A percentile compares a stretch with the other conserved stretches of the same genome.
Conservation (phyloP, 2,113 vertebrate species). For the Phycodurus eques region DNA sequence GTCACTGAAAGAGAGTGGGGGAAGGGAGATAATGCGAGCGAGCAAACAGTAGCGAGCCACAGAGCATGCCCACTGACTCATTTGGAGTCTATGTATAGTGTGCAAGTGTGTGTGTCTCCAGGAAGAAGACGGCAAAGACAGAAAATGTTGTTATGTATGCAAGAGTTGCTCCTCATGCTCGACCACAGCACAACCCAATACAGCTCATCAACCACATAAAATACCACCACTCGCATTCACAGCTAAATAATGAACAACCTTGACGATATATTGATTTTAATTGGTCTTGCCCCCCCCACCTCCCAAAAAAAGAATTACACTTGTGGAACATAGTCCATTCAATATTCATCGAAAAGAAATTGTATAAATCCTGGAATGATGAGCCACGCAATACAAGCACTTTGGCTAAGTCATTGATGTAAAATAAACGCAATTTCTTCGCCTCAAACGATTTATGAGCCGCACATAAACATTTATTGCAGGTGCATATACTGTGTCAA, state of each 20-base stretch:
- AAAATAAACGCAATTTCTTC: conserved; percentile 1
- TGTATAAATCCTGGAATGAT: conserved; percentile 21
- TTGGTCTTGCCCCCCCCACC: neutral
- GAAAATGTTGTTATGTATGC: conserved; percentile 56
- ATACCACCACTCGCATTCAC: conserved; percentile 44
- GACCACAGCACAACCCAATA: conserved; percentile 5
- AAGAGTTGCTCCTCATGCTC: conserved; percentile 44
- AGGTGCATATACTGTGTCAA: neutral
- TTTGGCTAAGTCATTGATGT: neutral
- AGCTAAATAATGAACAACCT: conserved; percentile 50
- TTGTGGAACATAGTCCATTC: conserved; percentile 13
- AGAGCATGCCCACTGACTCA: conserved; percentile 63
- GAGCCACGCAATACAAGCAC: conserved; percentile 14
- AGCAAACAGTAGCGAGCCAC: conserved; percentile 52
- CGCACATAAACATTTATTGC: neutral
- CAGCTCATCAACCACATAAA: conserved; percentile 37
- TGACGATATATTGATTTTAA: conserved; percentile 11
- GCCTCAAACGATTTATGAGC: conserved; percentile 11
- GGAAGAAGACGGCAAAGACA: conserved; percentile 30
- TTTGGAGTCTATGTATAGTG: conserved; percentile 32
- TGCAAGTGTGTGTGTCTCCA: conserved; percentile 20
- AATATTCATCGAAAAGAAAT: conserved; percentile 31
- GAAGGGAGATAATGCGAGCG: conserved; percentile 62
- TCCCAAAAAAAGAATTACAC: conserved; percentile 7
- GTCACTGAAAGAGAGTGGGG: conserved; percentile 73